A percentile compares a stretch with the other conserved stretches of the same genome.
These are phyloP conservation scores for Volucella zonaria DNA, from an alignment of 2,888 invertebrate genomes.

Conservation along the genomic window DNA sequence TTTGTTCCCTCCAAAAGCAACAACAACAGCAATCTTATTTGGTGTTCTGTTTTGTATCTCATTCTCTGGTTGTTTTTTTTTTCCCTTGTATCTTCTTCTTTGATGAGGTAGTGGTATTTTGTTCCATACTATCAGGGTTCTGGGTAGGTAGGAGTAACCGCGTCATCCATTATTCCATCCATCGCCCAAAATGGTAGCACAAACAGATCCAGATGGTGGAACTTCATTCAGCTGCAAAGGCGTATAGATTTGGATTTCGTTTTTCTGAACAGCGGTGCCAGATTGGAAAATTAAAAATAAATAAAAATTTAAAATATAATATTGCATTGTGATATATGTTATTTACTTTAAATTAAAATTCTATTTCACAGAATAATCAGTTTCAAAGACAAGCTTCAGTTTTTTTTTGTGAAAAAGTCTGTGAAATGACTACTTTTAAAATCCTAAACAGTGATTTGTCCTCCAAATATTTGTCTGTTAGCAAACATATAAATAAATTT, in stretches of 20 bases:
- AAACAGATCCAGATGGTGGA: constrained; percentile 42
- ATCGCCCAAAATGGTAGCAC: constrained; percentile 71
- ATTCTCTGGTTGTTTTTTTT: constrained; percentile 30
- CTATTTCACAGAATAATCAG: too few species aligned
- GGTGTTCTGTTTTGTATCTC: constrained; percentile 45
- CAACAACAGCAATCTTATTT: constrained; percentile 13
- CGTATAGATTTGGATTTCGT: constrained; percentile 13
- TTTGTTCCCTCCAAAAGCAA: neutral
- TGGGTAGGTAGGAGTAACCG: constrained; percentile 65
- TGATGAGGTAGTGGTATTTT: constrained; percentile 9
- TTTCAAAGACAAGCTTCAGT: too few species aligned
- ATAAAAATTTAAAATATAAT: too few species aligned
- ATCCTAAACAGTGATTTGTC: too few species aligned
- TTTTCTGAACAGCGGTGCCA: constrained; percentile 7
- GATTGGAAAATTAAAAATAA: too few species aligned
- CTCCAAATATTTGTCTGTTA: too few species aligned
- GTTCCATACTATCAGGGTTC: constrained; percentile 32
- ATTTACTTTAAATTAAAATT: too few species aligned
- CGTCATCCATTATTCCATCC: constrained; percentile 70
- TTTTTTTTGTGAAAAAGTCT: too few species aligned
- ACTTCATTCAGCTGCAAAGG: constrained; percentile 53
- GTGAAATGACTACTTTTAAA: too few species aligned
- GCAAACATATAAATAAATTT: too few species aligned
- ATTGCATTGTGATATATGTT: too few species aligned
- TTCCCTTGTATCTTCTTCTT: constrained; percentile 40